Evolutionary conservation across 2,888 invertebrate genomes (phyloP), one percentile per base, ranked within the genome.

Genomic region (Arge pagana): DNA sequence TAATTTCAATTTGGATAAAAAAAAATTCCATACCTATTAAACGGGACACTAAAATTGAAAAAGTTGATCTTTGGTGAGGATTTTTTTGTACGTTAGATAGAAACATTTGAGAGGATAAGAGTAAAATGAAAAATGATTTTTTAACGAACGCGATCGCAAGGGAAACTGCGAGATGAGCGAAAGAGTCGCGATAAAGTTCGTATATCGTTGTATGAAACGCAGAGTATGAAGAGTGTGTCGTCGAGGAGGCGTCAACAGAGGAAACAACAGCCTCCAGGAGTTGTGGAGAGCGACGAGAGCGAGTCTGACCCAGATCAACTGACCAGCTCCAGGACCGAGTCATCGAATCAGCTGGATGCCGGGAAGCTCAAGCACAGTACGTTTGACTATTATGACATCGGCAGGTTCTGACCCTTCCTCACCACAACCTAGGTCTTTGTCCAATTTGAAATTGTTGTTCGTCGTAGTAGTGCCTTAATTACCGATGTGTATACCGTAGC

Each of bases 271-370:
- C 64, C 70, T 21, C 70, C 72, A 60, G 76, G 75, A 59, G 86
- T 86, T 67, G 83, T 84, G 48, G 86, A 86, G 73, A 85, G 84
- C 68, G 88, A 87, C 73, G 88, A 88, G 68, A 86, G 87, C 64
- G 88, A 88, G 74, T 88, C 87, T 63, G 88, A 88, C 78, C 85
- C 82, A 62, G 87, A 88, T 67, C 87, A 86, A 67, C 71, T 86
- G 68, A 87, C 86, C 58, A 86, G 87, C 59, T 87, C 87, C 71
- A 81, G 87, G 67, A 87, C 87, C 50, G 87, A 87, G 78, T 86
- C 87, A 64, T 87, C 87, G 73, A 87, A 86, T 78, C 87, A 87
- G 67, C 80, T 87, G 64, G 87, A 87, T 71, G 82, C 84, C 70
- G 74, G 76, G 62, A 87, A 87, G 78, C 82, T 84, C 66, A 86